These are phyloP conservation scores for Dendrophyllia cribrosa DNA, from an alignment of 64 coral and sea anemone species.

Conservation along the genomic window DNA sequence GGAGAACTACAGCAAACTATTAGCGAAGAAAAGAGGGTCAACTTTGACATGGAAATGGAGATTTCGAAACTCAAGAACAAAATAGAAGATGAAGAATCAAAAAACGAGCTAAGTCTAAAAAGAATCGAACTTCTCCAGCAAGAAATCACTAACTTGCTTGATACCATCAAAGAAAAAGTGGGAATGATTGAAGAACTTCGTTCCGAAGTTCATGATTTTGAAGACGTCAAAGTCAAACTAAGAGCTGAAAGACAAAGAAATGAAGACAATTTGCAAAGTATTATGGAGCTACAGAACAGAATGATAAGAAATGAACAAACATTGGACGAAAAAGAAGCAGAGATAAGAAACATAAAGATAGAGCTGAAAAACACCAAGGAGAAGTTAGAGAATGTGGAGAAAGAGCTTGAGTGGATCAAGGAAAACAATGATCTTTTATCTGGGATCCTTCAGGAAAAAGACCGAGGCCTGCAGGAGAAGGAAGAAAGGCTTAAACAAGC, in stretches of 20 bases:
- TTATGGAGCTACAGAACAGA: conserved; percentile 32
- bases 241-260: conserved; percentile 32
- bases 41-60: conserved; percentile 40
- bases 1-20: conserved; percentile 65
- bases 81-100: conserved; percentile 56
- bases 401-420: conserved; percentile 30
- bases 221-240: conserved; percentile 15
- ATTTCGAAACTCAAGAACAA: conserved; percentile 38
- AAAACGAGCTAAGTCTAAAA: conserved; percentile 42
- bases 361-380: conserved; percentile 47
- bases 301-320: conserved; percentile 15
- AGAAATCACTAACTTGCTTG: conserved; percentile 42
- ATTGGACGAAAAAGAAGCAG: conserved; percentile 46
- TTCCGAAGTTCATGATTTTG: conserved; percentile 12
- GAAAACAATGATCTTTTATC: conserved; percentile 34
- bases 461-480: conserved; percentile 53
- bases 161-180: conserved; percentile 46
- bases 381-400: conserved; percentile 36
- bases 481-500: conserved; percentile 55
- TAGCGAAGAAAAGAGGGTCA: conserved; percentile 58
- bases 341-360: conserved; percentile 22
- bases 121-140: conserved; percentile 57
- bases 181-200: conserved; percentile 19
- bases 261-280: conserved; percentile 19
- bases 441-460: conserved; percentile 58